Base-by-base conservation (phyloP, 2,797 vertebrate genomes). In the Echeneis naucrates region DNA sequence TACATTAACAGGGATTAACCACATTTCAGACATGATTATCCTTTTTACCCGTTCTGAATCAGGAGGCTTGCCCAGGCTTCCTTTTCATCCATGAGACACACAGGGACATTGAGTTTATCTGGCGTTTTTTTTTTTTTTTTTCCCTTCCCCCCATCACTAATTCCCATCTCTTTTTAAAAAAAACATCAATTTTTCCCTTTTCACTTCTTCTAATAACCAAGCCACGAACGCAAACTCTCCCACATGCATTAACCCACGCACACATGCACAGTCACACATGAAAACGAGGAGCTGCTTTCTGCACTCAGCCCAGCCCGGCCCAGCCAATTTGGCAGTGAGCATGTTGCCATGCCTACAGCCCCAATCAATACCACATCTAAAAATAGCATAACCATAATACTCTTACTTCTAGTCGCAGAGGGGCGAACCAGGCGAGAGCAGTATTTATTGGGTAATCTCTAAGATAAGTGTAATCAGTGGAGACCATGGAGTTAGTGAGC, bases 291-390 rank as follows among this genome's bases (percentile, higher is more conserved):
- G 65, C 33, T 72, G 51, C 44, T 67, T n/a, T 72, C 51, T 72
- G 77, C 57, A 66, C 59, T 64, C 71, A 83, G 50, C 81, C 52
- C 68, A 72, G 60, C 81, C 52, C 68, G 72, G 60, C 60, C 65
- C 73, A 72, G 60, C 57, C 72, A 72, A 86, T 87, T 84, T 86
- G 75, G 47, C 74, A 85, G 80, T n/a, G 61, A 84, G 75, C 13
- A 26, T 78, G 92, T 91, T 82, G 77, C 84, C 83, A 85, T 89
- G 90, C 89, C 92, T 77, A 89, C 86, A 68, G 88, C 89, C 72
- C 75, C 78, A 81, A 93, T 94, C 92, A 84, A 94, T 93, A 85
- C 38, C 2, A 44, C 5, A 14, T 66, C 90, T 92, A 93, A 87
- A 93, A 92, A 93, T 93, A 93, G 83, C 80, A 38, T 2, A n/a